Evolutionary conservation across 1,140 invertebrate species (phyloP).

Genomic region (Hylyphantes graminicola): DNA sequence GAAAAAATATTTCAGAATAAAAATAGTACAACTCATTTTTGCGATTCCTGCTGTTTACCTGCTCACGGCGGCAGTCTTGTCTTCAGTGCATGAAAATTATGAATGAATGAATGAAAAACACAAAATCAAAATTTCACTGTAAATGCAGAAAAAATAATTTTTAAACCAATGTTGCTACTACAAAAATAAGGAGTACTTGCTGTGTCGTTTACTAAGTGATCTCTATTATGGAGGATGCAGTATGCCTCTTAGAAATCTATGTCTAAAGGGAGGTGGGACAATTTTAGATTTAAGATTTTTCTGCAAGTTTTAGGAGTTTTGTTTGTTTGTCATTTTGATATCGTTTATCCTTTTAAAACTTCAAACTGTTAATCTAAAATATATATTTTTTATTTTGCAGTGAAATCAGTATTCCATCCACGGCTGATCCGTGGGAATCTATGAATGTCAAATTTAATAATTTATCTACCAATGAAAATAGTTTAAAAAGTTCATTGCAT

Average conservation of each 20-base stretch:
- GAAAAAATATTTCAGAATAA: no score
- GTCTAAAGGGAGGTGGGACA: not conserved
- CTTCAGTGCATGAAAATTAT: not conserved
- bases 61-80: no score
- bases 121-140: not conserved
- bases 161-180: not conserved
- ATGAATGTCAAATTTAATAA: not conserved
- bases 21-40: no score
- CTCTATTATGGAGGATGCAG: no score
- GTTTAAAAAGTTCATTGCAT: constrained; percentile 7
- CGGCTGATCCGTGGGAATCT: not conserved
- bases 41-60: no score
- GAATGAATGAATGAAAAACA: not conserved
- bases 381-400: no score
- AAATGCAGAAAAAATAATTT: not conserved
- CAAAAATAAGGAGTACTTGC: not conserved
- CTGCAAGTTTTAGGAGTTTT: no score
- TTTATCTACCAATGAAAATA: not conserved
- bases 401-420: not conserved
- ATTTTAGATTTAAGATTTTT: no score
- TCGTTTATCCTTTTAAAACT: no score
- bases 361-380: no score
- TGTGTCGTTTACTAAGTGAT: not conserved
- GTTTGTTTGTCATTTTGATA: no score
- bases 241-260: not conserved